Conservation (phyloP, 1,140 invertebrate genomes). For the Rhyzopertha dominica region DNA sequence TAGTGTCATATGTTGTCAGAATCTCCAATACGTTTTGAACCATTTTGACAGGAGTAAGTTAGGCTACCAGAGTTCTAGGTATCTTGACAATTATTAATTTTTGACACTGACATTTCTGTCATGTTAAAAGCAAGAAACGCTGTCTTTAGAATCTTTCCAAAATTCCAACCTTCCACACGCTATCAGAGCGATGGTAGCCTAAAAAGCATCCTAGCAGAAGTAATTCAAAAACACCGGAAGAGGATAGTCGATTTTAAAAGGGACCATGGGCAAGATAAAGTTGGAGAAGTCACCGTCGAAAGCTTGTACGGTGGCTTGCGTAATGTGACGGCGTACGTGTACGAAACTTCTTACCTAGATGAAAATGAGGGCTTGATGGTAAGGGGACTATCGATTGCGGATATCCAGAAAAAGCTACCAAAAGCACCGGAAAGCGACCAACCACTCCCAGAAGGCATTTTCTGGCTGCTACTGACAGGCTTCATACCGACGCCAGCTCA, state of each 20-base stretch:
- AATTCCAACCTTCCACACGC: too few relatives aligned
- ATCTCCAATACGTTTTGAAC: too few relatives aligned
- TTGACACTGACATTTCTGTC: too few relatives aligned
- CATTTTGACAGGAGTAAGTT: too few relatives aligned
- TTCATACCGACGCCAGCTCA: slow-evolving; percentile 97
- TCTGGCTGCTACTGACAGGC: slow-evolving; percentile 92
- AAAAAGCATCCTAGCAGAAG: too few relatives aligned
- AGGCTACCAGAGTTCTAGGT: too few relatives aligned
- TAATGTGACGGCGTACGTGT: slow-evolving; percentile 90
- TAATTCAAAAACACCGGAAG: too few relatives aligned
- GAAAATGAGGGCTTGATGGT: slow-evolving; percentile 94
- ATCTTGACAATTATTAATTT: too few relatives aligned
- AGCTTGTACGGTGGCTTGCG: slow-evolving; percentile 99
- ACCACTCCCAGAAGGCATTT: slow-evolving; percentile 92
- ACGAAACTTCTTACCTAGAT: slow-evolving; percentile 93
- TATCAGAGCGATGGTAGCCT: too few relatives aligned
- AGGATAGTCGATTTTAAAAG: slow-evolving; percentile 89
- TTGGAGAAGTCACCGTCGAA: slow-evolving; percentile 94
- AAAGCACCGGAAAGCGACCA: slow-evolving; percentile 80
- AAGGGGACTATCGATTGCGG: slow-evolving; percentile 91
- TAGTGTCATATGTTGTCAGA: too few relatives aligned
- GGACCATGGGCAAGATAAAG: slow-evolving; percentile 76
- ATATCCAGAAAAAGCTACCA: slow-evolving; percentile 87
- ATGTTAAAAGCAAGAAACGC: too few relatives aligned
- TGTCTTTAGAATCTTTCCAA: too few relatives aligned